A percentile compares a stretch with the other conserved stretches of the same genome.
phyloP scores from a whole-genome alignment of 2,113 vertebrate species.

The Centropus bengalensis region DNA sequence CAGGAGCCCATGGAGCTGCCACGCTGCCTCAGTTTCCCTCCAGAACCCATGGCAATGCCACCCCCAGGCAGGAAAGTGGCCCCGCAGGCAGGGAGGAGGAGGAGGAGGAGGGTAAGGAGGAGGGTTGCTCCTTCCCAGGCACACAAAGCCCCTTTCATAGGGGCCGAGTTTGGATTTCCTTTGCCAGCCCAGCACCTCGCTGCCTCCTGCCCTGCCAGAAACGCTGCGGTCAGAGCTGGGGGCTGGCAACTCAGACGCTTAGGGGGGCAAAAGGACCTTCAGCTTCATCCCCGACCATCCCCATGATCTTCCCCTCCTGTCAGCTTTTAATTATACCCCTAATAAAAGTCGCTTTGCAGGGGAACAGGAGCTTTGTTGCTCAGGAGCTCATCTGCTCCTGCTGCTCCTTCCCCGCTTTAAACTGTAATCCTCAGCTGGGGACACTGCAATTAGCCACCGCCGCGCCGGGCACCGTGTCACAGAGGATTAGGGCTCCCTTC shows the following conservation, averaged over 20 bases:
- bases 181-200: slow-evolving; percentile 44
- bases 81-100: background rate
- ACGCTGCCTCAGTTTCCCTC: background rate
- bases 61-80: background rate
- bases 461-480: slow-evolving; percentile 18
- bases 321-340: slow-evolving; percentile 61
- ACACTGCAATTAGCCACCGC: slow-evolving; percentile 59
- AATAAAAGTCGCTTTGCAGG: slow-evolving; percentile 56
- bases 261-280: background rate
- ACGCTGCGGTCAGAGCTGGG: background rate
- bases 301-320: background rate
- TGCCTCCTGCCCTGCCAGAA: slow-evolving; percentile 54
- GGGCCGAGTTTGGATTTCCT: slow-evolving; percentile 54
- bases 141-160: slow-evolving; percentile 72
- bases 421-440: slow-evolving; percentile 59
- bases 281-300: background rate
- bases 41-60: background rate
- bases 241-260: background rate
- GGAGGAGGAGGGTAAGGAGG: background rate
- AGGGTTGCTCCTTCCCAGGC: background rate
- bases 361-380: slow-evolving; percentile 64
- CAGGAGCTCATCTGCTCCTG: slow-evolving; percentile 62
- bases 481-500: slow-evolving; percentile 15
- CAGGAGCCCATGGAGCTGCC: background rate
- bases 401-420: slow-evolving; percentile 67